Conservation (phyloP, 2,113 vertebrate species). For the Jacana jacana region DNA sequence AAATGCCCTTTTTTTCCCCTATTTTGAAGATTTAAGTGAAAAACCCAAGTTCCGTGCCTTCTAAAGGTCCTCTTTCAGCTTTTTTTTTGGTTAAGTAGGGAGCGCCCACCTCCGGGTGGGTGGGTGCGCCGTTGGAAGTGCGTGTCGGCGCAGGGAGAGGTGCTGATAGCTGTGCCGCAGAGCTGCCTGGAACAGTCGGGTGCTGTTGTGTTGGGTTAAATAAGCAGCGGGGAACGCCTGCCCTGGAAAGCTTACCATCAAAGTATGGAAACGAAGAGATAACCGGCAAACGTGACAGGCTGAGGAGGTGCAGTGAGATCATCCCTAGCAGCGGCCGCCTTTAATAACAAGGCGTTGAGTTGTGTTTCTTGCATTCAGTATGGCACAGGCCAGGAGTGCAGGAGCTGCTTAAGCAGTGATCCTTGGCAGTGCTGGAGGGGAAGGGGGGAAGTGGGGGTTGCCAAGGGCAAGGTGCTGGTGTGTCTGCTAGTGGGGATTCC, state of each 20-base stretch:
- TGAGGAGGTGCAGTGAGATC: neutral
- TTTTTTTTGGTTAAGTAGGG: neutral
- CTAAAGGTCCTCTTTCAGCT: neutral
- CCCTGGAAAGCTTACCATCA: neutral
- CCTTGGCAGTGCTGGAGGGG: neutral
- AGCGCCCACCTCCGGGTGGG: neutral
- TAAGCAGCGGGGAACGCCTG: rapidly evolving
- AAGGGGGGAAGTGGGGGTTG: neutral
- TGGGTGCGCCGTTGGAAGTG: neutral
- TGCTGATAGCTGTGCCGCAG: neutral
- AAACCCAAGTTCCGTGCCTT: neutral
- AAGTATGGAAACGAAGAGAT: neutral
- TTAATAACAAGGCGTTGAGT: neutral
- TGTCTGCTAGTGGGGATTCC: neutral
- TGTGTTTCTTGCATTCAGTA: rapidly evolving
- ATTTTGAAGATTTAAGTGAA: neutral
- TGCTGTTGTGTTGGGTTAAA: neutral
- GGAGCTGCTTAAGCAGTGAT: neutral
- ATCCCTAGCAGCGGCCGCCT: neutral
- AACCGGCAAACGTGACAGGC: neutral
- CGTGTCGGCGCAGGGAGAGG: neutral
- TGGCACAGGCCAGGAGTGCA: rapidly evolving
- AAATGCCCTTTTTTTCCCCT: rapidly evolving
- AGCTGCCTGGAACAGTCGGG: neutral
- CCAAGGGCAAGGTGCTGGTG: rapidly evolving